Conservation (phyloP, 2,113 vertebrate genomes). For the Ailurus styani region DNA sequence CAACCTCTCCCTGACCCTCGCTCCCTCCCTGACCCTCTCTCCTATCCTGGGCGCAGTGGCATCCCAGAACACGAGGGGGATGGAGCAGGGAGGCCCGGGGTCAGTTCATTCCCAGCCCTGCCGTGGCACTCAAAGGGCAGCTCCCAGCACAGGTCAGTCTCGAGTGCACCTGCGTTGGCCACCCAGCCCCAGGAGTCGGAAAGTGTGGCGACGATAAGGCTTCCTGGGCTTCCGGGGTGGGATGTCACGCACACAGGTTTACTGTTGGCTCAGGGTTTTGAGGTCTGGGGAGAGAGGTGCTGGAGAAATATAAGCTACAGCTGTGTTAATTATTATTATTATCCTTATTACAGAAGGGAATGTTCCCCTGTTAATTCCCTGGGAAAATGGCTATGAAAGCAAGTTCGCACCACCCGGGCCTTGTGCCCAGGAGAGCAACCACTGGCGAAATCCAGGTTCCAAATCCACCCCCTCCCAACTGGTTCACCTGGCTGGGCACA, state of each 20-base stretch:
- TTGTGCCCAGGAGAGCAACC: background rate
- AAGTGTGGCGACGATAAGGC: background rate
- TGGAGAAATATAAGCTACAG: background rate
- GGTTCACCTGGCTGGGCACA: background rate
- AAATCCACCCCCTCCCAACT: background rate
- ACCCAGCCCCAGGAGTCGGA: background rate
- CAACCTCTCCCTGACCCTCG: background rate
- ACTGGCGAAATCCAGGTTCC: background rate
- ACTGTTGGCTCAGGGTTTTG: background rate
- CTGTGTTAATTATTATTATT: slow-evolving; percentile 45
- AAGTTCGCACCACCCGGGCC: background rate
- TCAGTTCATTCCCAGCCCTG: background rate
- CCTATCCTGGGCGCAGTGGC: background rate
- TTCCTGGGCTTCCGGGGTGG: background rate
- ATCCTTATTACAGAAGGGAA: slow-evolving; percentile 49
- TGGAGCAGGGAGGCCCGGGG: background rate
- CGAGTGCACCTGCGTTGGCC: background rate
- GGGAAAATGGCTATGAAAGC: background rate
- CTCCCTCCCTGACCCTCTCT: background rate
- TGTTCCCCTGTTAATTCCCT: slow-evolving; percentile 13
- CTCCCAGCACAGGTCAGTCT: background rate
- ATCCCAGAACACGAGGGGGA: background rate
- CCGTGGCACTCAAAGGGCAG: background rate
- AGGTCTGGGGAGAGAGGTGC: background rate
- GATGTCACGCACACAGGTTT: background rate